Base-by-base conservation (phyloP, 1,140 invertebrate genomes). In the Hycleus phaleratus region DNA sequence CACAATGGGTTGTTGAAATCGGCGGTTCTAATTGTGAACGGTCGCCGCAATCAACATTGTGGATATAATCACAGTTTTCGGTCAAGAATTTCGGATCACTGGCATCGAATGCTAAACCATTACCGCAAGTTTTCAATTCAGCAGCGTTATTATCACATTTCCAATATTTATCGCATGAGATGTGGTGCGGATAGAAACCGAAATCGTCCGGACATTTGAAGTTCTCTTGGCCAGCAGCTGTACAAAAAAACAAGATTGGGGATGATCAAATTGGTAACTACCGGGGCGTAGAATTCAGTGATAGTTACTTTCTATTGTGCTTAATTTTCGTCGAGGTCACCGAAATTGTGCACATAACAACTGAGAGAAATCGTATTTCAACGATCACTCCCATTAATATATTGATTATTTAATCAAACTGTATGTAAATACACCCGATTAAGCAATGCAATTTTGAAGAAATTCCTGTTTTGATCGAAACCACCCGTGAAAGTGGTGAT, bases 171-270 rank as follows among this genome's bases (percentile, higher is more conserved):
- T 96, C 93, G 73, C 93, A 96, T 24, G 88, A 91, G 58, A 79
- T 76, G 67, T 86, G 86, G 75, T 92, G 93, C 58, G 90, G 91
- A 76, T 93, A 95, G 78, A 94, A 95, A 6, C 93, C 93, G 70
- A 91, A 95, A 73, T 94, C 91, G 71, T 95, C 91, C 4, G 92
- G 92, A 72, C 93, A 96, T 80, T 93, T 91, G 82, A 94, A 95
- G 65, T 78, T 82, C 62, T 91, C 88, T 73, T 93, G 85, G 59
- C 75, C 81, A 59, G 80, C 76, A 68, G 82, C 85, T 87, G 75
- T 32, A 77, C 79, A 68, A 46, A 67, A 68, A 62, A 67, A 66
- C 6, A 60, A 51, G 32, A 7, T 32, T 32, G 32, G 32, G 32
- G 32, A 4, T 42, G 46, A 58, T 32, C 32, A 7, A 7, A 32